Evolutionary conservation across 2,888 invertebrate species (phyloP), one percentile per base, ranked within the genome.

Genomic region (Morpho helenor): DNA sequence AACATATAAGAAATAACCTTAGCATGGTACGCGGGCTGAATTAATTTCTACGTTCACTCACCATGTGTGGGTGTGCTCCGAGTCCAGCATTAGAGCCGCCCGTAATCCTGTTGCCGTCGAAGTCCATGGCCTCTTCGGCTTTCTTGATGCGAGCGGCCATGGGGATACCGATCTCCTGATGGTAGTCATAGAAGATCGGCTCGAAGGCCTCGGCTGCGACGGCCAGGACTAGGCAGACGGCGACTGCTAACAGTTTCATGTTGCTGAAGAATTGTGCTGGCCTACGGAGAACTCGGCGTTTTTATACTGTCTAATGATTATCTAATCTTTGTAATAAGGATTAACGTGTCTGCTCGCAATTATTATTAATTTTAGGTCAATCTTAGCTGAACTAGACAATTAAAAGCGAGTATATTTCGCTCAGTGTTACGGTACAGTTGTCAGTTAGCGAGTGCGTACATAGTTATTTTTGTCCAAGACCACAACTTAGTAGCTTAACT

Each of bases 131-230:
- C 44, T 8, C 49, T 31, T 56, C 56, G 8, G 23, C 45, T 1
- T 39, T 31, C 40, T 44, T 44, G 44, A 56, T 56, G 22, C 56
- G 56, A 7, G 43, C 44, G 0, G 44, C 49, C 7, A 8, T 40
- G 3, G 44, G 43, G 9, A 56, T 49, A 10, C 56, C 56, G 39
- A 49, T 43, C 39, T 56, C 44, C 7, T 16, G 8, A 39, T 56
- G 56, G 8, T 56, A 56, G 4, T 56, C 56, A 7, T 41, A 8
- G 46, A 40, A 40, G 47, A 56, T 56, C 2, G 49, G 56, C n/a
- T n/a, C 44, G 8, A 16, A 31, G 5, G 31, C 56, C 23, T 9
- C 8, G 39, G 44, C 56, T 8, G 56, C 43, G 39, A 31, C 44
- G 0, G 41, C 52, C 22, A 53, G 22, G 22, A 10, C 43, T 10